These are phyloP conservation scores for Eupithecia subumbrata DNA, from an alignment of 2,888 invertebrate species.

Conservation along the genomic window DNA sequence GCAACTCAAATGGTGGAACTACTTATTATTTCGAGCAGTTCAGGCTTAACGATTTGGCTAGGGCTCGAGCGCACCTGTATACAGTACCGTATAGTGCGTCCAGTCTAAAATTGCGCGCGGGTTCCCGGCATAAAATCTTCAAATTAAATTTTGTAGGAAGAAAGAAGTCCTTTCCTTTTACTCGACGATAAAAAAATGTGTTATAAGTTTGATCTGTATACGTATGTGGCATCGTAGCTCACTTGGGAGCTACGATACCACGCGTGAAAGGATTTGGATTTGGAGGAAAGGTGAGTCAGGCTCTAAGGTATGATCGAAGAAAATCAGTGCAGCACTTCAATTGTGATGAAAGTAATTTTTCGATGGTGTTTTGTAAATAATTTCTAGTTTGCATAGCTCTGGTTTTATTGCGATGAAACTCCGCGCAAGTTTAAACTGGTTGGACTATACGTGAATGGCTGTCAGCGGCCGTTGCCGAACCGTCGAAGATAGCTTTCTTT, in stretches of 20 bases:
- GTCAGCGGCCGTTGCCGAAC: constrained; percentile 4
- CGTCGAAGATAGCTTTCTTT: constrained; percentile 37
- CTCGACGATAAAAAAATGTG: background rate
- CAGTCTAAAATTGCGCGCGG: background rate
- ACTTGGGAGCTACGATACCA: too few relatives aligned
- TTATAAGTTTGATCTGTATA: background rate
- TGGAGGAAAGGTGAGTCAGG: background rate
- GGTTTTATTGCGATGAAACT: background rate
- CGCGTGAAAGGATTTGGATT: too few relatives aligned
- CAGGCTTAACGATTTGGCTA: constrained; percentile 77
- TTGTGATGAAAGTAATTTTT: background rate
- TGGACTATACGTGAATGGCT: background rate
- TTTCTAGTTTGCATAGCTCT: background rate
- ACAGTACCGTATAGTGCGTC: background rate
- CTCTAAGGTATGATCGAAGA: background rate
- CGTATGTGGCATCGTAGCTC: background rate
- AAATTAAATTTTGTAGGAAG: background rate
- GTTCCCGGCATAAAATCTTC: background rate
- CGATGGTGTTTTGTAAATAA: background rate
- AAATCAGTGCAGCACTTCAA: background rate
- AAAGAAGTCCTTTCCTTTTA: background rate
- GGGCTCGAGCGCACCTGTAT: constrained; percentile 66
- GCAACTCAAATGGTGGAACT: constrained; percentile 79
- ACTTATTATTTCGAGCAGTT: constrained; percentile 81
- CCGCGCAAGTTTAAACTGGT: background rate